Conservation (phyloP, 2,888 invertebrate genomes). For the Drosophila formosana region DNA sequence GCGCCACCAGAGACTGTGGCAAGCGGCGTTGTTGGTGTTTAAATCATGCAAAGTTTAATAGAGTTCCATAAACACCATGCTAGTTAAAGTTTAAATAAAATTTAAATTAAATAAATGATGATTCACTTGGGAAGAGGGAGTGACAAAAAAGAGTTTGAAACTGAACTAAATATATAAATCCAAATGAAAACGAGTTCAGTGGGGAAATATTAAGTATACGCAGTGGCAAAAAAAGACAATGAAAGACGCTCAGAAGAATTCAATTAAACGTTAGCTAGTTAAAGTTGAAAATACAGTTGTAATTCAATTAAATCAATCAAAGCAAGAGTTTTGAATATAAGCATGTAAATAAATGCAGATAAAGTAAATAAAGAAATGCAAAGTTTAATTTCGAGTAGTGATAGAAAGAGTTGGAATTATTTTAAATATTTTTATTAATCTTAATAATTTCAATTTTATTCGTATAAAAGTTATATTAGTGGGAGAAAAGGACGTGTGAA, state of each 20-base stretch:
- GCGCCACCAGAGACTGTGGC: conserved; percentile 9
- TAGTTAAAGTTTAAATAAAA: conserved; percentile 62
- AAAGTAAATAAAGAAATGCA: not conserved
- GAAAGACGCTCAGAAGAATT: no score
- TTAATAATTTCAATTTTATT: no score
- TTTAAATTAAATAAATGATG: not conserved
- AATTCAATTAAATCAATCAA: no score
- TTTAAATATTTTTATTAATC: no score
- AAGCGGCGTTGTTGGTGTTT: conserved; percentile 47
- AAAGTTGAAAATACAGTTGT: no score
- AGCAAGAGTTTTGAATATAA: no score
- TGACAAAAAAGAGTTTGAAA: no score
- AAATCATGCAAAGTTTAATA: conserved; percentile 41
- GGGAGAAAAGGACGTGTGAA: no score
- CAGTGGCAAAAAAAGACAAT: not conserved
- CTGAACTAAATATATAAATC: no score
- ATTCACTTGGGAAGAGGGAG: not conserved
- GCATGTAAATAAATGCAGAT: not conserved
- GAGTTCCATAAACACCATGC: conserved; percentile 43
- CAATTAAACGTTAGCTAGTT: no score
- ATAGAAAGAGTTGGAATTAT: not conserved
- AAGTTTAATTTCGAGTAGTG: not conserved
- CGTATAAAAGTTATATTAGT: no score
- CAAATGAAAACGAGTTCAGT: no score
- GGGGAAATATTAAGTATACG: conserved; percentile 8